A percentile compares a stretch with the other conserved stretches of the same genome.
Evolutionary conservation across 2,113 vertebrate species (phyloP).

Genomic region (human): DNA sequence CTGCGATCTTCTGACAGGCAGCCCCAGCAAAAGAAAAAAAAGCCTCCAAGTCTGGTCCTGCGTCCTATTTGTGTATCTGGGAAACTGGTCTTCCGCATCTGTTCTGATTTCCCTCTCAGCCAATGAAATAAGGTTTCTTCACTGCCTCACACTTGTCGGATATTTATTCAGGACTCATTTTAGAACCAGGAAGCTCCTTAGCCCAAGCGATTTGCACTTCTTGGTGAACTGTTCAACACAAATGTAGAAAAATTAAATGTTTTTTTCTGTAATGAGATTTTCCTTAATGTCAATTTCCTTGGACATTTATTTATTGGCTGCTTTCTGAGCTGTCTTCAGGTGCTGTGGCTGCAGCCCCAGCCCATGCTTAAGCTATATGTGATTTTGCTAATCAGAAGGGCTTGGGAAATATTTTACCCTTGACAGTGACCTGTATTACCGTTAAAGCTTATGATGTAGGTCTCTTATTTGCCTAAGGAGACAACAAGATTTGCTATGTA

Average conservation of each 20-base stretch:
- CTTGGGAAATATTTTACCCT: slow-evolving; percentile 77
- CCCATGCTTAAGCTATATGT: slow-evolving; percentile 55
- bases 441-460: slow-evolving; percentile 76
- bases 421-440: slow-evolving; percentile 81
- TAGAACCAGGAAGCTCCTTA: neutral
- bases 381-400: slow-evolving; percentile 71
- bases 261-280: slow-evolving; percentile 44
- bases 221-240: slow-evolving; percentile 29
- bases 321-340: slow-evolving; percentile 61
- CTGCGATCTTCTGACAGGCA: neutral
- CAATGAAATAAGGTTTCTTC: neutral
- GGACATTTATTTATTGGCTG: slow-evolving; percentile 51
- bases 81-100: neutral
- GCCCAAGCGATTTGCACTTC: neutral
- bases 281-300: slow-evolving; percentile 17
- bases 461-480: slow-evolving; percentile 81
- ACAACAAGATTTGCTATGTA: slow-evolving; percentile 80
- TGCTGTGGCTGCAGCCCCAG: slow-evolving; percentile 20
- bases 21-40: neutral
- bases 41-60: neutral
- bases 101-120: neutral
- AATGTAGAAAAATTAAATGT: slow-evolving; percentile 1
- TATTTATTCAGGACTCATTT: neutral
- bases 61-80: neutral
- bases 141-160: neutral